These are phyloP conservation scores for Scopus umbretta DNA, from an alignment of 2,113 vertebrate genomes.

Conservation along the genomic window DNA sequence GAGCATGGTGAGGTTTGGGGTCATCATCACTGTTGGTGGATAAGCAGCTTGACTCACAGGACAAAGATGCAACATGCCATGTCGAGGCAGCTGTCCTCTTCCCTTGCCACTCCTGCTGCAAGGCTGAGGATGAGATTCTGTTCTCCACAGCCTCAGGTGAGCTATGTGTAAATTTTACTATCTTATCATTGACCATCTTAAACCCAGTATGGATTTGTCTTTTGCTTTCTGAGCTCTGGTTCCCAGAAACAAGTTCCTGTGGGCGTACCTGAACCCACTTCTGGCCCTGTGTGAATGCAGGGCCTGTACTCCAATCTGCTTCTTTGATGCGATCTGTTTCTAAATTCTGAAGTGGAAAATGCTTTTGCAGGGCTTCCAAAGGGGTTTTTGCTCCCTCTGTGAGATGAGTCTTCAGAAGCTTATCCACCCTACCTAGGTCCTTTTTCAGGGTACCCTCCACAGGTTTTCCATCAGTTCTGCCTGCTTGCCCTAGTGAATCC, in stretches of 20 bases:
- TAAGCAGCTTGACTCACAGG: slow-evolving; percentile 24
- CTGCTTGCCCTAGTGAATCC: not conserved
- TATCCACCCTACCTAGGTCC: not conserved
- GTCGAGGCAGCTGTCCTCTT: not conserved
- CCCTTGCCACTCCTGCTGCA: not conserved
- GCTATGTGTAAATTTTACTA: slow-evolving; percentile 27
- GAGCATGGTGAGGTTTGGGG: not conserved
- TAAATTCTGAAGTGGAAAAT: not conserved
- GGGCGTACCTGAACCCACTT: not conserved
- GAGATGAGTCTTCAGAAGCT: not conserved
- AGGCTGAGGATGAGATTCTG: not conserved
- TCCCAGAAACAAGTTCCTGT: not conserved
- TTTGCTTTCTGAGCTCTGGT: not conserved
- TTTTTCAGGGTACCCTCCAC: not conserved
- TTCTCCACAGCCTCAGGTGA: not conserved
- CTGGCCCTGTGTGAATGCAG: not conserved
- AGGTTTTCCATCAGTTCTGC: not conserved
- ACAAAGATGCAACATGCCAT: not conserved
- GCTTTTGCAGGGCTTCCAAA: not conserved
- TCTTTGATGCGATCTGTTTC: not conserved
- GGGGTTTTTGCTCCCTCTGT: not conserved
- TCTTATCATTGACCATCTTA: slow-evolving; percentile 61
- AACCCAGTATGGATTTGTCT: slow-evolving; percentile 43
- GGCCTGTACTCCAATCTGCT: not conserved
- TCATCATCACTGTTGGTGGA: not conserved